Base-by-base conservation (phyloP, 2,113 vertebrate genomes). In the Varanus komodoensis region DNA sequence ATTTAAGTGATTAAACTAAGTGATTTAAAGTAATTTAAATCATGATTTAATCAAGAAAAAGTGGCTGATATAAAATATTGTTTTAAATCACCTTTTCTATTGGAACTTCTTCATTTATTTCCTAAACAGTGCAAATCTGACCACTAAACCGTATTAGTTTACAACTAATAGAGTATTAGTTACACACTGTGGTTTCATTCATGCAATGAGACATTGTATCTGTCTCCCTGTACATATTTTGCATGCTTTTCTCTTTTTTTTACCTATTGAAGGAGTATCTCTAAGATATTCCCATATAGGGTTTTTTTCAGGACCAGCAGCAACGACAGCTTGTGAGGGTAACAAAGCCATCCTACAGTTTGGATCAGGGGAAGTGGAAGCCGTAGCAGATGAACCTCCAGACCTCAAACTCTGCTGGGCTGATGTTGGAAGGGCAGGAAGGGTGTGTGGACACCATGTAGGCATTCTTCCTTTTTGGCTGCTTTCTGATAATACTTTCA, bases 1-100 rank as follows among this genome's bases (percentile, higher is more conserved):
- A 52, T 21, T 73, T 64, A 64, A 64, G 21, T 19, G 15, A 64
- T 64, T 19, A 64, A 64, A 64, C 61, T 21, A 3, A 19, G 61
- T 64, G 61, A 64, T 64, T 64, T 50, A 85, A 85, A 85, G 71
- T 32, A 71, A 71, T 52, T 52, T 86, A 86, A 50, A 79, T 50
- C 15, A 48, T 50, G 19, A 48, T 79, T 50, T 79, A 79, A 44
- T 50, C 6, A 79, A 48, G 44, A 79, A 79, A 79, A 79, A 79
- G 38, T 64, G 44, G 38, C 7, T 50, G 77, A 79, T 27, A 64
- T 48, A 79, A 79, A 79, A 50, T 25, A 48, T 11, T 50, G 38
- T 27, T 44, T 79, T 23, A 79, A 79, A 79, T 79, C 21, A 21
- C 17, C 2, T 3, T 64, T 64, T 61, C 29, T n/a, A 79, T 23